Percentiles rank a stretch among this genome's conserved stretches.
phyloP scores from a whole-genome alignment of 2,797 vertebrate genomes.

The Dipus sagitta region DNA sequence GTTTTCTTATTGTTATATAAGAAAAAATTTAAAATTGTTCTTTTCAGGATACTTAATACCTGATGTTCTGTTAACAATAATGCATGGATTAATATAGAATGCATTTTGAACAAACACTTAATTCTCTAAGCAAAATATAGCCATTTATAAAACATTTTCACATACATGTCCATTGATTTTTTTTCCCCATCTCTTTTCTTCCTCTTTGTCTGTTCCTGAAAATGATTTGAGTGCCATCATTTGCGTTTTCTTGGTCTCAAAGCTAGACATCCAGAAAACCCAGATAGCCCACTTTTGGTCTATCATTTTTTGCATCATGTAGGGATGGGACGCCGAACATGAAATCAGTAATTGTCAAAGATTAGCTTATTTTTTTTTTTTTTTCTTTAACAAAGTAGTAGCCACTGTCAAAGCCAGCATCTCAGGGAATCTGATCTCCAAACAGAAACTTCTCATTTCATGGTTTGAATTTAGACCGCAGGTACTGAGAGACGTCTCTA shows the following conservation, averaged over 20 bases:
- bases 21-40: neutral
- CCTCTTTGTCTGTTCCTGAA: neutral
- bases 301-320: neutral
- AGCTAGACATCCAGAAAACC: neutral
- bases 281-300: neutral
- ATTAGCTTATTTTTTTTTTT: neutral
- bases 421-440: constrained; percentile 53
- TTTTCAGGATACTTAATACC: neutral
- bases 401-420: constrained; percentile 4
- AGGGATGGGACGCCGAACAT: neutral
- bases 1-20: constrained; percentile 34
- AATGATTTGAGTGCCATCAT: neutral
- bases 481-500: neutral
- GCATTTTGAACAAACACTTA: neutral
- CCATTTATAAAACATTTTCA: neutral
- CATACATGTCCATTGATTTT: neutral
- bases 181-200: neutral
- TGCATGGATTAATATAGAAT: neutral
- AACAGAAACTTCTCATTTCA: constrained; percentile 45
- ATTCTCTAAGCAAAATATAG: constrained; percentile 7
- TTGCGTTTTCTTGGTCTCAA: neutral
- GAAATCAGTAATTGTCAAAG: neutral
- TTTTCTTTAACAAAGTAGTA: constrained; percentile 54
- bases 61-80: neutral
- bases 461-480: constrained; percentile 47